These are phyloP conservation scores for Cassiopea xamachana DNA, from an alignment of 30 jellyfish, hydroid and myxozoan genomes.

Conservation along the genomic window DNA sequence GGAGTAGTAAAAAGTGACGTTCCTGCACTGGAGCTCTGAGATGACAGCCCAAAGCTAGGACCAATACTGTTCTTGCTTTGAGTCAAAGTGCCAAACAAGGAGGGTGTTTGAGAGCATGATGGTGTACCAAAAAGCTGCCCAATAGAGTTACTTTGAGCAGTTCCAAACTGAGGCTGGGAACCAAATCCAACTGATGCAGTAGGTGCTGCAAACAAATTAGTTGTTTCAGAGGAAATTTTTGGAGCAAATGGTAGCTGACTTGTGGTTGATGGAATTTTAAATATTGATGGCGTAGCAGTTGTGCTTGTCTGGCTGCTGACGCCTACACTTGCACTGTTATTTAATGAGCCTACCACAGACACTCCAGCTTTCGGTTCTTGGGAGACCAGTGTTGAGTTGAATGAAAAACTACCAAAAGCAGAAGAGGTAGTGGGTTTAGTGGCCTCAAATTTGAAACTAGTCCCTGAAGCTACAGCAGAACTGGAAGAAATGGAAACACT, in stretches of 20 bases:
- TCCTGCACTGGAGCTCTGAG: neutral
- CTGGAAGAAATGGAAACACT: neutral
- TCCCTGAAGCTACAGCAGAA: neutral
- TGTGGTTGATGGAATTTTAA: slow-evolving; percentile 20
- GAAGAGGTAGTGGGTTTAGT: slow-evolving; percentile 1
- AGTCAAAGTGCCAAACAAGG: slow-evolving; percentile 60
- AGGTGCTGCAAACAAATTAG: slow-evolving; percentile 50
- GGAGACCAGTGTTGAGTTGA: slow-evolving; percentile 6
- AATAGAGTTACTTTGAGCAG: slow-evolving; percentile 7
- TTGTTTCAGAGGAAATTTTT: slow-evolving; percentile 14
- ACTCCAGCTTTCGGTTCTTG: neutral
- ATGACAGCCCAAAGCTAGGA: slow-evolving; percentile 49
- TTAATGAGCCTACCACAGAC: neutral
- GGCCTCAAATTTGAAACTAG: neutral
- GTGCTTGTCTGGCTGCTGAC: neutral
- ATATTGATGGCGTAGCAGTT: slow-evolving; percentile 1
- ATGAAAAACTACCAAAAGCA: slow-evolving; percentile 39
- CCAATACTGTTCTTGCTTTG: slow-evolving; percentile 5
- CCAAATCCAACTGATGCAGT: neutral
- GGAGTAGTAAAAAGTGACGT: slow-evolving; percentile 43
- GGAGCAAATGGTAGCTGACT: slow-evolving; percentile 2
- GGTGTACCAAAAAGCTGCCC: slow-evolving; percentile 51
- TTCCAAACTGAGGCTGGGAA: slow-evolving; percentile 27
- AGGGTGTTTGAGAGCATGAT: slow-evolving; percentile 12
- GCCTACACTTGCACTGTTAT: neutral